Evolutionary conservation across 2,888 invertebrate species (phyloP).

Genomic region (Diachrysia chrysitis): DNA sequence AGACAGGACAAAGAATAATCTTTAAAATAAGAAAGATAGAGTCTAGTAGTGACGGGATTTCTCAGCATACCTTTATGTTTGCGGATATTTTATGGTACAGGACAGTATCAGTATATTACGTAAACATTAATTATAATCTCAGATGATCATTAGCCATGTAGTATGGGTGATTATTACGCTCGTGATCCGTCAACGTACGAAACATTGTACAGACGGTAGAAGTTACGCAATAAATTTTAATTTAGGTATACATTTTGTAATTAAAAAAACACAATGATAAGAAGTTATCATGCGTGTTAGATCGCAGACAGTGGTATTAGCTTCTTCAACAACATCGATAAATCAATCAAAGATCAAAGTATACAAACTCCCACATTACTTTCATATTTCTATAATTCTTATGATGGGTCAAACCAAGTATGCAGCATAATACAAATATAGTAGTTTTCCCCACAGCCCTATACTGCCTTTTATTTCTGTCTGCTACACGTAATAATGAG

Average conservation of each 20-base stretch:
- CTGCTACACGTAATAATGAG: neutral
- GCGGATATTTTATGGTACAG: neutral
- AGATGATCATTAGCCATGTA: neutral
- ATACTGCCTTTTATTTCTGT: neutral
- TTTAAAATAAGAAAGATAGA: no score
- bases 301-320: neutral
- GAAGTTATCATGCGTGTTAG: neutral
- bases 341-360: no score
- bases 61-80: no score
- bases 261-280: no score
- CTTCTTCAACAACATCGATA: no score
- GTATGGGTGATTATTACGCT: neutral
- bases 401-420: no score
- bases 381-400: no score
- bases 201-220: neutral
- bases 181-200: neutral
- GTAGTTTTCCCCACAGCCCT: neutral
- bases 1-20: no score
- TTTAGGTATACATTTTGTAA: no score
- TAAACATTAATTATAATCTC: no score
- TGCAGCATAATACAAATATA: neutral
- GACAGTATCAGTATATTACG: neutral
- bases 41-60: no score
- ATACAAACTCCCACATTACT: no score
- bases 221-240: neutral